Evolutionary conservation across 2,113 vertebrate genomes (phyloP).

Genomic region (Boulengeromyrus knoepffleri): DNA sequence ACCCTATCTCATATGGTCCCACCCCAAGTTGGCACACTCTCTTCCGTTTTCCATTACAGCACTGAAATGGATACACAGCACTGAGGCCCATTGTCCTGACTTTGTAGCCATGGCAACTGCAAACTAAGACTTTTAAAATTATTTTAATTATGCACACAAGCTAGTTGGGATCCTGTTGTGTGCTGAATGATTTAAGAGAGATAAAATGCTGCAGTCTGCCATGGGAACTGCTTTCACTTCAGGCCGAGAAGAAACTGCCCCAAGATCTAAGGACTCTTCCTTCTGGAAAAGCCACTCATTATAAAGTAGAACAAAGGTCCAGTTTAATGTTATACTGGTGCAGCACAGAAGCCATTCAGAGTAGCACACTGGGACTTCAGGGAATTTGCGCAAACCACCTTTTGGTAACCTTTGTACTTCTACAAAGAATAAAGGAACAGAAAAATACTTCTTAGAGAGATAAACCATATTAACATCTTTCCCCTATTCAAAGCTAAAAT

Average conservation of each 20-base stretch:
- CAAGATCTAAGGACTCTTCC: neutral
- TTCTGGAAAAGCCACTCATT: neutral
- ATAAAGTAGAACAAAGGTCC: neutral
- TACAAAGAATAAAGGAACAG: neutral
- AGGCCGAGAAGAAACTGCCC: neutral
- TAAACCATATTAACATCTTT: neutral
- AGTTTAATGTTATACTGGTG: neutral
- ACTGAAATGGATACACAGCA: neutral
- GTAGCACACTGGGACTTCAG: neutral
- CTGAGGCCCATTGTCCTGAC: neutral
- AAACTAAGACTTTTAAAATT: conserved; percentile 37
- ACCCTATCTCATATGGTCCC: neutral
- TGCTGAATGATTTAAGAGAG: conserved; percentile 5
- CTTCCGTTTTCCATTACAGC: conserved; percentile 23
- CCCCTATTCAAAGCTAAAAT: neutral
- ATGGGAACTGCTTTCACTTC: neutral
- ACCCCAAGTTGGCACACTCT: neutral
- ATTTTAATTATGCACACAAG: conserved; percentile 51
- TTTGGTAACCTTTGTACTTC: neutral
- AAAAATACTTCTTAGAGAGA: neutral
- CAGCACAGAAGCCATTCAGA: neutral
- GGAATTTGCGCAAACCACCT: neutral
- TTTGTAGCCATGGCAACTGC: conserved; percentile 41
- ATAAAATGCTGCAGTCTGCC: neutral
- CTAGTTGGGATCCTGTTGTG: conserved; percentile 27